These are phyloP conservation scores for Escarpia spicata DNA, from an alignment of 2,888 invertebrate species.

Conservation along the genomic window DNA sequence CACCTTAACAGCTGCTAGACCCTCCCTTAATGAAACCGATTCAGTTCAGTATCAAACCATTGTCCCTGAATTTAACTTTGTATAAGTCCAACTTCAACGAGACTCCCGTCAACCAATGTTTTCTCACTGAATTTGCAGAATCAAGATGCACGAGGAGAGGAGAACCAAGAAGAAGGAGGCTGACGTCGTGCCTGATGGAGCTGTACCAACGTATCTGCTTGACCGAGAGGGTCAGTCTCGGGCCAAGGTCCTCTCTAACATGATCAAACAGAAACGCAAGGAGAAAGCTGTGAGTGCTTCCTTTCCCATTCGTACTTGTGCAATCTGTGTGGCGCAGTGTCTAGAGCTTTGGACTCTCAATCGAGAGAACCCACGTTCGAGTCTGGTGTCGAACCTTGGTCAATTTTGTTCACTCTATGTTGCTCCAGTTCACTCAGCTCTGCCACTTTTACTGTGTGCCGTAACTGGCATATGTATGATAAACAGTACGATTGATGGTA, in stretches of 20 bases:
- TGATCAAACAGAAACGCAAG: conserved; percentile 99
- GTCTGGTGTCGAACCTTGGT: no score
- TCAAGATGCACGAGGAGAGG: conserved; percentile 96
- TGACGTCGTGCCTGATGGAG: conserved; percentile 82
- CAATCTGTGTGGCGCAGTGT: no score
- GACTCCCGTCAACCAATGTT: background rate
- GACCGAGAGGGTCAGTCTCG: conserved; percentile 94
- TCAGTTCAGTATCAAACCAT: background rate
- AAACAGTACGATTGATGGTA: no score
- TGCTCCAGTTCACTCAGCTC: no score
- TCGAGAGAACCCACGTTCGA: no score
- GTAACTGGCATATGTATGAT: no score
- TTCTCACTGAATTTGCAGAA: conserved; percentile 59
- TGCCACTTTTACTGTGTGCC: no score
- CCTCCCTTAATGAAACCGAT: no score
- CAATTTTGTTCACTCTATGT: no score
- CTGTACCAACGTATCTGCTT: conserved; percentile 93
- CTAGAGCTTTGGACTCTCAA: no score
- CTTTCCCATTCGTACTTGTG: no score
- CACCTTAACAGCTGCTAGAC: no score
- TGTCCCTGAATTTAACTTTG: background rate
- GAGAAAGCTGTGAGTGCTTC: conserved; percentile 82
- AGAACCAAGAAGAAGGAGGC: conserved; percentile 84
- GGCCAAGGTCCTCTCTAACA: conserved; percentile 96
- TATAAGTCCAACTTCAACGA: background rate